Evolutionary conservation across 2,797 vertebrate genomes (phyloP).

Genomic region (Cygnus olor): DNA sequence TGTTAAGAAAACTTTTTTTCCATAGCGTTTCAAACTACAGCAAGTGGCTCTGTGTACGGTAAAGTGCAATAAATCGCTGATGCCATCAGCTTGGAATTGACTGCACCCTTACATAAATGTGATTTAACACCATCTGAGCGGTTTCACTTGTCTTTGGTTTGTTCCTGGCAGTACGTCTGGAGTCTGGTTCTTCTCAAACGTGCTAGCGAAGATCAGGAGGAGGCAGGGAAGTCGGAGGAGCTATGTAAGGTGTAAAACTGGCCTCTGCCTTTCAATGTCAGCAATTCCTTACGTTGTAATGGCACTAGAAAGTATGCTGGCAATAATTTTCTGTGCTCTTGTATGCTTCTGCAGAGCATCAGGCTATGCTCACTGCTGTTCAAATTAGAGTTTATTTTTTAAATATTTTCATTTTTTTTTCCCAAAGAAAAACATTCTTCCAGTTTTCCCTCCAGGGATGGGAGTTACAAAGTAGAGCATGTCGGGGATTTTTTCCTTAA

Average conservation of each 20-base stretch:
- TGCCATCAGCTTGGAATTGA: background rate
- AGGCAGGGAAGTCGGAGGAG: background rate
- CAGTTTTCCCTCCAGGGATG: background rate
- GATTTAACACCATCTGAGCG: background rate
- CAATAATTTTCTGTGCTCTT: background rate
- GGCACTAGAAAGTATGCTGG: background rate
- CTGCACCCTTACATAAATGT: background rate
- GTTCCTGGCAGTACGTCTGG: background rate
- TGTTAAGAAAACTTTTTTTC: background rate
- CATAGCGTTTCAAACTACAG: background rate
- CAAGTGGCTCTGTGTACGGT: fast-evolving
- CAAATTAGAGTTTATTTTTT: background rate
- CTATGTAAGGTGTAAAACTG: background rate
- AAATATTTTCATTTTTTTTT: fast-evolving
- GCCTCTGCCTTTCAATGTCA: background rate
- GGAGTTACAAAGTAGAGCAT: background rate
- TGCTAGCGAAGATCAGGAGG: background rate
- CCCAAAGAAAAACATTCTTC: background rate
- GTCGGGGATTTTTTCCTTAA: background rate
- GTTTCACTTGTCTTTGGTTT: slow-evolving; percentile 5
- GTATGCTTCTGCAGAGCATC: background rate
- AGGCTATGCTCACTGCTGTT: background rate
- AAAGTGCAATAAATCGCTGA: background rate
- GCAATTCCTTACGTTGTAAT: background rate
- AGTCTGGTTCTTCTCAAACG: background rate